Conservation (phyloP, 2,797 vertebrate genomes). For the Eulemur albifrons region DNA sequence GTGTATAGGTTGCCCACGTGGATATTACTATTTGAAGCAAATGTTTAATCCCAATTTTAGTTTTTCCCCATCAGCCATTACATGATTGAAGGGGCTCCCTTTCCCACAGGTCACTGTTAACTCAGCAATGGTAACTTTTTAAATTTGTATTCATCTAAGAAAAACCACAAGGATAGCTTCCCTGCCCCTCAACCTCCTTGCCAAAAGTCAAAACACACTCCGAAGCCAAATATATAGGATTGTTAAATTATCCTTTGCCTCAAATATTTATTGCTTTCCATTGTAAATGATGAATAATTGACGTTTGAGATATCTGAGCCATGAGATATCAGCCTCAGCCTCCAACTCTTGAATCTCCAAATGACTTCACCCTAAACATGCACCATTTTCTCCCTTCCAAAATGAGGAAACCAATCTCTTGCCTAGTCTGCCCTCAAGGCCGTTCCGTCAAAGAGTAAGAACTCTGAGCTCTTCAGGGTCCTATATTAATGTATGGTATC, state of each 20-base stretch:
- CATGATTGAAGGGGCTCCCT: background rate
- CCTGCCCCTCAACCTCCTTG: background rate
- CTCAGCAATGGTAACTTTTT: background rate
- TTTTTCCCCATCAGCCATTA: background rate
- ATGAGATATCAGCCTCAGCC: background rate
- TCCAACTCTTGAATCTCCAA: background rate
- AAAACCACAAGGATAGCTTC: background rate
- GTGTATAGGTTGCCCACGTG: background rate
- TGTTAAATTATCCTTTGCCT: background rate
- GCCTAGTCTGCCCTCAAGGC: background rate
- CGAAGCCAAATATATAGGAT: background rate
- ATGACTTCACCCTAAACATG: background rate
- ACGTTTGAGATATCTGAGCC: background rate
- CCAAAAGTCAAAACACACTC: background rate
- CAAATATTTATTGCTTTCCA: background rate
- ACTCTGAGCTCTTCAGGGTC: background rate
- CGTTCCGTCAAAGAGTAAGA: background rate
- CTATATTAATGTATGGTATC: background rate
- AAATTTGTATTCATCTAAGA: conserved; percentile 23
- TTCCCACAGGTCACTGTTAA: background rate
- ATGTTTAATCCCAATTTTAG: background rate
- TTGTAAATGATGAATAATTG: background rate
- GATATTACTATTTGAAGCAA: background rate
- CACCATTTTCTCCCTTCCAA: background rate
- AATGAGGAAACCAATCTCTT: background rate